phyloP scores from a whole-genome alignment of 2,888 invertebrate species.

The Leptarthrus brevirostris region DNA sequence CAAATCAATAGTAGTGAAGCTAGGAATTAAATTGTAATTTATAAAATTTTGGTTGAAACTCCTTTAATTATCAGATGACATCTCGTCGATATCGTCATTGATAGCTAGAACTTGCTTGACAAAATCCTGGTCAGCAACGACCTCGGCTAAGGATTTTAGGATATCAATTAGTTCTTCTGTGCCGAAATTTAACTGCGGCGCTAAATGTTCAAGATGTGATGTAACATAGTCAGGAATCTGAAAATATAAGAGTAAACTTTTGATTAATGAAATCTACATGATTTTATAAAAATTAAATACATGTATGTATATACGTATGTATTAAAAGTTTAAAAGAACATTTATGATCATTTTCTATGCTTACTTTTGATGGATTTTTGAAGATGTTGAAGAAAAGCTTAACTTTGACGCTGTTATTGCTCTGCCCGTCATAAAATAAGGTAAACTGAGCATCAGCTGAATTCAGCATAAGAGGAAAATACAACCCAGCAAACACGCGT shows the following conservation, averaged over 20 bases:
- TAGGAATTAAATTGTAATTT: slow-evolving; percentile 7
- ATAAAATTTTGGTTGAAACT: background rate
- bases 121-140: slow-evolving; percentile 78
- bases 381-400: slow-evolving; percentile 82
- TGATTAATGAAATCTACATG: slow-evolving; percentile 27
- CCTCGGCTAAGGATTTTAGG: slow-evolving; percentile 74
- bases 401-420: slow-evolving; percentile 75
- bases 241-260: slow-evolving; percentile 56
- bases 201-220: slow-evolving; percentile 76
- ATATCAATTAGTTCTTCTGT: slow-evolving; percentile 73
- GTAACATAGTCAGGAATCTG: slow-evolving; percentile 74
- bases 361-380: slow-evolving; percentile 71
- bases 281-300: slow-evolving; percentile 30
- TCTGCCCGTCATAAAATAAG: slow-evolving; percentile 77
- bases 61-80: slow-evolving; percentile 77
- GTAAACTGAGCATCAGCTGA: slow-evolving; percentile 76
- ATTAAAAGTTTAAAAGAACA: too few species aligned
- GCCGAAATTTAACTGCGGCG: slow-evolving; percentile 78
- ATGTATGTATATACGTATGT: too few species aligned
- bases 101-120: slow-evolving; percentile 81
- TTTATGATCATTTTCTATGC: too few species aligned
- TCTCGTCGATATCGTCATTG: slow-evolving; percentile 82
- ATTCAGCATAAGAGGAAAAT: slow-evolving; percentile 78
- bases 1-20: background rate
- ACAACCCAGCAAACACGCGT: slow-evolving; percentile 84